phyloP scores from a whole-genome alignment of 2,797 vertebrate genomes.

The Ctenopoma multispine region DNA sequence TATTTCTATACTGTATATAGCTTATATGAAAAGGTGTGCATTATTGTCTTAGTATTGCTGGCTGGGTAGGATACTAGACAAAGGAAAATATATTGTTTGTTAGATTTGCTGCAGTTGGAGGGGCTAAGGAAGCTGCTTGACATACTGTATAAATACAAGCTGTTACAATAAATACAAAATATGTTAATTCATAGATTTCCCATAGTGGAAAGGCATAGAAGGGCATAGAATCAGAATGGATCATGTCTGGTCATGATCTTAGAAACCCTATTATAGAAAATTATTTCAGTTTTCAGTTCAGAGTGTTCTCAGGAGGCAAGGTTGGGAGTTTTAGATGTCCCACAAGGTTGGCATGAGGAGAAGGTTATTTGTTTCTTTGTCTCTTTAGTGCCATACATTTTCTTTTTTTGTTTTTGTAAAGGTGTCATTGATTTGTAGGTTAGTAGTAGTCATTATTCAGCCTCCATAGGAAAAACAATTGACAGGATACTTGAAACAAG shows the following conservation, averaged over 20 bases:
- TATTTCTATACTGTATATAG: too few species aligned
- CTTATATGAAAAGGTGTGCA: too few species aligned
- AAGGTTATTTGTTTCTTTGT: not conserved
- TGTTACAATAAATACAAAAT: too few species aligned
- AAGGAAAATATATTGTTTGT: too few species aligned
- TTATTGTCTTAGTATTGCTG: too few species aligned
- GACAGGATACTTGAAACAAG: not conserved
- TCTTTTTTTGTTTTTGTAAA: not conserved
- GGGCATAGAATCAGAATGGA: too few species aligned
- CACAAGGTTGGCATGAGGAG: not conserved
- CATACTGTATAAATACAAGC: too few species aligned
- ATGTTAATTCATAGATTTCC: too few species aligned
- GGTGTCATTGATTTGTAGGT: constrained; percentile 4
- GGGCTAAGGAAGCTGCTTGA: too few species aligned
- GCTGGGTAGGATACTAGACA: too few species aligned
- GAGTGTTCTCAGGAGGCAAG: not conserved
- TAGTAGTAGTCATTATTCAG: not conserved
- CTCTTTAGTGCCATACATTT: not conserved
- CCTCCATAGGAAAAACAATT: not conserved
- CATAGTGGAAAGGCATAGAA: too few species aligned
- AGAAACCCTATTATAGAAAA: not conserved
- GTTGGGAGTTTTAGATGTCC: not conserved
- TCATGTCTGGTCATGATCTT: constrained; percentile 1
- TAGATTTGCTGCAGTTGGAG: too few species aligned
- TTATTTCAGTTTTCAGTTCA: constrained; percentile 4